Percentiles rank a stretch among this genome's conserved stretches.
Conservation (phyloP, 1,140 invertebrate genomes). For the roundworm (Caenorhabditis elegans) region WBcel235 BX284606.5:883001-883500, state of each 20-base stretch:
- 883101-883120: not conserved
- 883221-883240: constrained; percentile 22
- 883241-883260: constrained; percentile 43
- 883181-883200: not conserved
- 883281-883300: constrained; percentile 64
- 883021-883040: not conserved
- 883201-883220: not conserved
- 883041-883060: not conserved
- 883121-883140: constrained; percentile 11
- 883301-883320: constrained; percentile 63
- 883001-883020: no score
- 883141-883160: not conserved
- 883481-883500: no score
- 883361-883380: no score
- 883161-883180: not conserved
- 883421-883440: no score
- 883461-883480: no score
- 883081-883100: no score
- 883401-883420: no score
- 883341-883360: constrained; percentile 65
- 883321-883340: constrained; percentile 56
- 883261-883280: constrained; percentile 49
- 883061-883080: not conserved
- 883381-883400: not conserved
- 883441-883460: no score